Percentiles rank a stretch among this genome's conserved stretches.
These are phyloP conservation scores for Melitaea cinxia DNA, from an alignment of 1,140 invertebrate genomes.

Conservation along the genomic window DNA sequence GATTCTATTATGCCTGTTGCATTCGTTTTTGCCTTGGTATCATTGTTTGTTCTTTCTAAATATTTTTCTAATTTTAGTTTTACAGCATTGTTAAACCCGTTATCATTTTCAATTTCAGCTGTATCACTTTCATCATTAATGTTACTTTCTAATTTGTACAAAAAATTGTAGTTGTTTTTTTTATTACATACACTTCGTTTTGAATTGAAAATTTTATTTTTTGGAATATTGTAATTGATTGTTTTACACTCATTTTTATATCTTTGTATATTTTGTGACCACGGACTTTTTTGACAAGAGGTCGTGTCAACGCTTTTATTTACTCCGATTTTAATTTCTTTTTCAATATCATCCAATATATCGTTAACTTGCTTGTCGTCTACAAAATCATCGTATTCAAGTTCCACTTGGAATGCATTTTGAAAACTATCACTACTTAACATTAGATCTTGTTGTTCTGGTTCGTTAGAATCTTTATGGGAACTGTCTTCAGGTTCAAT, in stretches of 20 bases:
- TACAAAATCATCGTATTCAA: slow-evolving; percentile 41
- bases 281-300: not conserved
- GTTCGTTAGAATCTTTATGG: slow-evolving; percentile 14
- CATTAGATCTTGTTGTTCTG: slow-evolving; percentile 12
- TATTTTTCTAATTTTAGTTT: slow-evolving; percentile 53
- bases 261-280: not conserved
- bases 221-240: not conserved
- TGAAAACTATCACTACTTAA: slow-evolving; percentile 16
- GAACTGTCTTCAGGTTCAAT: slow-evolving; percentile 12
- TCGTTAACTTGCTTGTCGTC: slow-evolving; percentile 53
- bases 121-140: slow-evolving; percentile 29
- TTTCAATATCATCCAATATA: slow-evolving; percentile 64
- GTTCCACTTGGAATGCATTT: slow-evolving; percentile 27
- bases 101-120: slow-evolving; percentile 19
- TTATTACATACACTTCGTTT: slow-evolving; percentile 10
- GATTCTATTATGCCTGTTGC: slow-evolving; percentile 8
- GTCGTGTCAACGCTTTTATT: not conserved
- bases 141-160: slow-evolving; percentile 54
- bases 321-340: slow-evolving; percentile 47
- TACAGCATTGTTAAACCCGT: slow-evolving; percentile 53
- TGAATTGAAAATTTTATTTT: not conserved
- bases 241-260: not conserved
- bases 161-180: slow-evolving; percentile 56
- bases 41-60: slow-evolving; percentile 37
- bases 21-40: slow-evolving; percentile 5